These are phyloP conservation scores for Willowsia nigromaculata DNA, from an alignment of 2,888 invertebrate species.

Conservation along the genomic window DNA sequence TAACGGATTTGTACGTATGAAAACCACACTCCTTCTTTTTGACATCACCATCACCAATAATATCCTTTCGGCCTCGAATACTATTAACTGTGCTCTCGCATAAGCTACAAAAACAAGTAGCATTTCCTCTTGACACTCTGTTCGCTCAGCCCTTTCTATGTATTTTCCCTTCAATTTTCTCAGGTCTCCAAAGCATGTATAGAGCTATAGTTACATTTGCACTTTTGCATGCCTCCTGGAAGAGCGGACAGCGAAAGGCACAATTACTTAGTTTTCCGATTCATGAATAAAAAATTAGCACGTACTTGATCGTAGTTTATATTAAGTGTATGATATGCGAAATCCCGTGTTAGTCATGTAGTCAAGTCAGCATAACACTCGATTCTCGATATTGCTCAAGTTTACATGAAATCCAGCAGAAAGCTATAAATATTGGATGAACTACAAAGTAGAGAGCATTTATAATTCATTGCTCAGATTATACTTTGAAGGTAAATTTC, in stretches of 20 bases:
- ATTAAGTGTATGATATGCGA: background rate
- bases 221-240: background rate
- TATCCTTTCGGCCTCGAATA: background rate
- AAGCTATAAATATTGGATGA: slow-evolving; percentile 1
- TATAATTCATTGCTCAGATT: background rate
- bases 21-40: background rate
- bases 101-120: background rate
- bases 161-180: slow-evolving; percentile 12
- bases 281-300: slow-evolving; percentile 16
- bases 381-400: background rate
- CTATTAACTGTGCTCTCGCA: too few relatives aligned
- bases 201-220: background rate
- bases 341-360: background rate
- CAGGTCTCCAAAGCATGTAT: background rate
- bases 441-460: slow-evolving; percentile 1
- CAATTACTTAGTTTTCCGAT: slow-evolving; percentile 3
- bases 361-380: background rate
- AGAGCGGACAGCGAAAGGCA: background rate
- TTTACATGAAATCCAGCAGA: background rate
- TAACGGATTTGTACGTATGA: background rate
- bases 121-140: background rate
- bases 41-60: background rate
- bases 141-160: background rate
- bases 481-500: background rate
- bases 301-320: background rate